Percentiles rank a stretch among this genome's conserved stretches.
phyloP scores from a whole-genome alignment of 2,888 invertebrate genomes.

The Phengaris alcon region DNA sequence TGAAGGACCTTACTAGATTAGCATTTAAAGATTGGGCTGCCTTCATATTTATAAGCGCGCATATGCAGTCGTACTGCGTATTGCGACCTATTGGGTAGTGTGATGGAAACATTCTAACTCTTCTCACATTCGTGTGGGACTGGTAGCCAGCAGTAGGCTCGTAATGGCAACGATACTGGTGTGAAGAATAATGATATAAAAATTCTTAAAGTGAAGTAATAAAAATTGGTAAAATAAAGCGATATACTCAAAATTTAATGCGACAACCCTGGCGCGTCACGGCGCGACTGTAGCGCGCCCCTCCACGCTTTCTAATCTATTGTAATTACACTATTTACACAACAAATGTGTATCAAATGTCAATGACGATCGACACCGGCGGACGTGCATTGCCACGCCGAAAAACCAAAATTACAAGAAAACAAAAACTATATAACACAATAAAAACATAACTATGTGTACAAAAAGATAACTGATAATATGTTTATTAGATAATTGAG shows the following conservation, averaged over 20 bases:
- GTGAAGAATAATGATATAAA: too few relatives aligned
- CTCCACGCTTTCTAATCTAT: conserved; percentile 54
- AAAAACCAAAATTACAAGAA: conserved; percentile 15
- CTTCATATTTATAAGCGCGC: too few relatives aligned
- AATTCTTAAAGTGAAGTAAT: too few relatives aligned
- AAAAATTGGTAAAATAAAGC: too few relatives aligned
- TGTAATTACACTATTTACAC: conserved; percentile 58
- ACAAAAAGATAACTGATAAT: conserved; percentile 24
- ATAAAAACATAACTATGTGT: conserved; percentile 28
- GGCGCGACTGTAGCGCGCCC: conserved; percentile 36
- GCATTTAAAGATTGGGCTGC: too few relatives aligned
- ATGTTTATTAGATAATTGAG: conserved; percentile 24
- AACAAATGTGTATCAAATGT: conserved; percentile 46
- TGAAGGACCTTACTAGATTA: too few relatives aligned
- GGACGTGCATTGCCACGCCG: background rate
- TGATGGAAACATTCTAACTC: too few relatives aligned
- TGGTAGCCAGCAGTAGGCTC: too few relatives aligned
- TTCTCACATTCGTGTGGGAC: too few relatives aligned
- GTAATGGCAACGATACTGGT: too few relatives aligned
- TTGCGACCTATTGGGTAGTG: too few relatives aligned
- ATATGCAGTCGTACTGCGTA: too few relatives aligned
- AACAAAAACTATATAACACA: background rate
- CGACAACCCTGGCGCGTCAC: conserved; percentile 29
- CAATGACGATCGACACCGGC: conserved; percentile 33
- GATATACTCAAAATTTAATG: background rate